Evolutionary conservation across 2,888 invertebrate genomes (phyloP).

Genomic region (Brenthis ino): DNA sequence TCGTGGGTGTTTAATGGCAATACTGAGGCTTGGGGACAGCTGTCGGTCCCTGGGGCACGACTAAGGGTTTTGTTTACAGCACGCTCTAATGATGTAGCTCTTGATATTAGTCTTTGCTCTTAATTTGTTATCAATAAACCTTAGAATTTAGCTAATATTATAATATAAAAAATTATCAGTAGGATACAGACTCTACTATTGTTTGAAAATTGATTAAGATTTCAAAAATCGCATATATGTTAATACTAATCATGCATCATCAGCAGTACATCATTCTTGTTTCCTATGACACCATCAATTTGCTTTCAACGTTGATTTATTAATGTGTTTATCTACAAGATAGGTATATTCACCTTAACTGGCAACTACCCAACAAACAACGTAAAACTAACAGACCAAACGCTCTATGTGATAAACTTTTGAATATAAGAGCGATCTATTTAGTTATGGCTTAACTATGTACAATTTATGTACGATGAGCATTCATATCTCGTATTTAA

Average conservation of each 20-base stretch:
- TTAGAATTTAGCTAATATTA: background rate
- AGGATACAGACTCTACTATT: too few relatives aligned
- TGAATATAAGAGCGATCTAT: slow-evolving; percentile 19
- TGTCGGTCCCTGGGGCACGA: slow-evolving; percentile 71
- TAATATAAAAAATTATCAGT: background rate
- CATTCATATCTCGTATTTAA: slow-evolving; percentile 49
- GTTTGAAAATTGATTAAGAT: background rate
- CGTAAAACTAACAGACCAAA: slow-evolving; percentile 34
- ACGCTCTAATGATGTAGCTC: slow-evolving; percentile 69
- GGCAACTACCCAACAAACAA: slow-evolving; percentile 52
- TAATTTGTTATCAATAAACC: slow-evolving; percentile 23
- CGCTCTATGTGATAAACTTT: slow-evolving; percentile 30
- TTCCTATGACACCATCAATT: slow-evolving; percentile 39
- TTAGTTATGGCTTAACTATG: slow-evolving; percentile 30
- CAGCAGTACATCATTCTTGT: slow-evolving; percentile 31
- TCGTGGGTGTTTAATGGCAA: slow-evolving; percentile 75
- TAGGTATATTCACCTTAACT: slow-evolving; percentile 56
- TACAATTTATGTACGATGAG: slow-evolving; percentile 39
- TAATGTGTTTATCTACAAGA: slow-evolving; percentile 49
- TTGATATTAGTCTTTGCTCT: slow-evolving; percentile 41
- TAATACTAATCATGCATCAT: background rate
- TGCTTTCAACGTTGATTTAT: slow-evolving; percentile 42
- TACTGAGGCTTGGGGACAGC: slow-evolving; percentile 76
- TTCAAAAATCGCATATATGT: background rate
- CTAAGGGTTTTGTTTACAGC: slow-evolving; percentile 76